Evolutionary conservation across 2,797 vertebrate species (phyloP).

Genomic region (Hydrolagus colliei): DNA sequence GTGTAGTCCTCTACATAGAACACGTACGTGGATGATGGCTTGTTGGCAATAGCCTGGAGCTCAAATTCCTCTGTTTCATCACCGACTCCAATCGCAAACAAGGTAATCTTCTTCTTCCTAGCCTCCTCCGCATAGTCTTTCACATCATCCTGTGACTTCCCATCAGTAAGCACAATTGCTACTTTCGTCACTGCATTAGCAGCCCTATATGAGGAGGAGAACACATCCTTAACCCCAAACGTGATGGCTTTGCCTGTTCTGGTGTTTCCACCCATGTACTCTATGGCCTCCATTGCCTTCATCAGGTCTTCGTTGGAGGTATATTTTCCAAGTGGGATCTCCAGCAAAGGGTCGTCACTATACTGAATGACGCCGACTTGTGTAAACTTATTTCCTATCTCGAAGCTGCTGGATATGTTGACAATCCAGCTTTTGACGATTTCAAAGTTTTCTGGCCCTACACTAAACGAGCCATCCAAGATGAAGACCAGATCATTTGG

Average conservation of each 20-base stretch:
- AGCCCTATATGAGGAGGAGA: slow-evolving; percentile 80
- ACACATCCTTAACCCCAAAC: slow-evolving; percentile 82
- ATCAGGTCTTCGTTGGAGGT: slow-evolving; percentile 68
- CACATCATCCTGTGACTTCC: slow-evolving; percentile 93
- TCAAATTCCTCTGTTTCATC: slow-evolving; percentile 77
- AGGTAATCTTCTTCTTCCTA: slow-evolving; percentile 80
- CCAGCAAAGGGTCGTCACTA: slow-evolving; percentile 82
- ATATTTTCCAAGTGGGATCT: slow-evolving; percentile 81
- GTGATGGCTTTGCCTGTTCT: slow-evolving; percentile 84
- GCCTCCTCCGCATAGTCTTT: slow-evolving; percentile 78
- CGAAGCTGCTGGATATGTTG: slow-evolving; percentile 89
- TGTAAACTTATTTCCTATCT: slow-evolving; percentile 90
- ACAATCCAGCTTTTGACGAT: slow-evolving; percentile 91
- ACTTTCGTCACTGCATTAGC: slow-evolving; percentile 73
- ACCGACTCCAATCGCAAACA: slow-evolving; percentile 93
- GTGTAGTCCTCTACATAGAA: slow-evolving; percentile 94
- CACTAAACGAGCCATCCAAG: slow-evolving; percentile 92
- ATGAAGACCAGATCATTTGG: slow-evolving; percentile 90
- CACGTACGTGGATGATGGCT: slow-evolving; percentile 83
- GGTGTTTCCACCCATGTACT: slow-evolving; percentile 91
- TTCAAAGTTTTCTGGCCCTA: slow-evolving; percentile 92
- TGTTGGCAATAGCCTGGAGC: slow-evolving; percentile 86
- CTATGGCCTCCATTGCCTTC: slow-evolving; percentile 75
- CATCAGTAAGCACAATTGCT: slow-evolving; percentile 90
- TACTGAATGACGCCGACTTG: slow-evolving; percentile 95